A percentile compares a stretch with the other conserved stretches of the same genome.
Evolutionary conservation across 2,888 invertebrate species (phyloP).

Genomic region (Galeruca laticollis): DNA sequence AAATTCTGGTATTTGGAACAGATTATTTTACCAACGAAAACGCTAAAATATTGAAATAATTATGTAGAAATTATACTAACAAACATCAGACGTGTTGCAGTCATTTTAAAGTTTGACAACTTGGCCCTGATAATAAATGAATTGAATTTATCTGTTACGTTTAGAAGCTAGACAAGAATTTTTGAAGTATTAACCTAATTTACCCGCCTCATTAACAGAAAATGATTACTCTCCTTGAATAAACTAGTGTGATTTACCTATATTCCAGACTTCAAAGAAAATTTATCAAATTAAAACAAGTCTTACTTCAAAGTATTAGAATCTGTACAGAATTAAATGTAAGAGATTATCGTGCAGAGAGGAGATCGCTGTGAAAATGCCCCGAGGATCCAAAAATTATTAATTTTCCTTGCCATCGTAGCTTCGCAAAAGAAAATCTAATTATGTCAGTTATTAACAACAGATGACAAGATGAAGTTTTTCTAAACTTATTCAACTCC

Average conservation of each 20-base stretch:
- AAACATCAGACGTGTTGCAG: neutral
- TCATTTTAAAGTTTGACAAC: neutral
- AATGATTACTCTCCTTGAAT: slow-evolving; percentile 18
- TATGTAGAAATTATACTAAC: neutral
- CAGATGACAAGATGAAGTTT: neutral
- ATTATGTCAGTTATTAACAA: neutral
- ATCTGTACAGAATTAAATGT: neutral
- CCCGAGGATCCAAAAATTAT: slow-evolving; percentile 1
- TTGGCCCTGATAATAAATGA: neutral
- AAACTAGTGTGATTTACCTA: slow-evolving; percentile 18
- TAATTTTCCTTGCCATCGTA: neutral
- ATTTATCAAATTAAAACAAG: slow-evolving; percentile 7
- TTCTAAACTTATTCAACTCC: neutral
- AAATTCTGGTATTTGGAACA: neutral
- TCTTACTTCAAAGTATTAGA: slow-evolving; percentile 7
- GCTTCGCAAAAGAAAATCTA: neutral
- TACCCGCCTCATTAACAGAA: slow-evolving; percentile 23
- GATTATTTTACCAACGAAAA: neutral
- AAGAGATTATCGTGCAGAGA: neutral
- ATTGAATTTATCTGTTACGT: neutral
- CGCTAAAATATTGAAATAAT: neutral
- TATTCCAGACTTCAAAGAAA: slow-evolving; percentile 28
- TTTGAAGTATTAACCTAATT: slow-evolving; percentile 28
- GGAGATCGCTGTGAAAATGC: slow-evolving; percentile 1
- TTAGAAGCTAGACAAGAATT: slow-evolving; percentile 16